phyloP scores from a whole-genome alignment of 1,140 invertebrate species.

The Agrypnia vestita region DNA sequence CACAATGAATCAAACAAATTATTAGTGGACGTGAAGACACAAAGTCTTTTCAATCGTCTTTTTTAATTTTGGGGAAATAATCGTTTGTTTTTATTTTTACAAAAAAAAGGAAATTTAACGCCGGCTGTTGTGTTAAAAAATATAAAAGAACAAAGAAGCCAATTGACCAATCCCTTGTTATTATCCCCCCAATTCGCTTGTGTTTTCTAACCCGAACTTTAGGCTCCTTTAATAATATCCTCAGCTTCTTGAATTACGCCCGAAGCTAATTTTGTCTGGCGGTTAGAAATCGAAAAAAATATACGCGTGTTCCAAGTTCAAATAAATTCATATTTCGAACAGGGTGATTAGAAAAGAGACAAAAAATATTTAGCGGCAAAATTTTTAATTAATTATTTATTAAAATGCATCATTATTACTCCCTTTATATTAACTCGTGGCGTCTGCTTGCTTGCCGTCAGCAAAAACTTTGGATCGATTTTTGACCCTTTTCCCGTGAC shows the following conservation, averaged over 20 bases:
- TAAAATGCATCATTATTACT: too few relatives aligned
- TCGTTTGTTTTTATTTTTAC: background rate
- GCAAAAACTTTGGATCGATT: too few relatives aligned
- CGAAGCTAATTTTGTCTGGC: slow-evolving; percentile 44
- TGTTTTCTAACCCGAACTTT: background rate
- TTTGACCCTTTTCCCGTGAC: too few relatives aligned
- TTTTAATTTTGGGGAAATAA: background rate
- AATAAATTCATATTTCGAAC: background rate
- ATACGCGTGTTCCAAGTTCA: slow-evolving; percentile 16
- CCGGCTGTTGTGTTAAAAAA: slow-evolving; percentile 4
- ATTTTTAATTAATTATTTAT: too few relatives aligned
- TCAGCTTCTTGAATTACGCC: slow-evolving; percentile 45
- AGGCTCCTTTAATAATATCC: background rate
- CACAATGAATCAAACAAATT: too few relatives aligned
- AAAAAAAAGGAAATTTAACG: background rate
- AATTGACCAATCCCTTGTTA: slow-evolving; percentile 20
- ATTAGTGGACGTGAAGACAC: too few relatives aligned
- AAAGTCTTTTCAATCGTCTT: too few relatives aligned
- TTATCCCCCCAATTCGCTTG: slow-evolving; percentile 2
- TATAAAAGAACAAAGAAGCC: slow-evolving; percentile 1
- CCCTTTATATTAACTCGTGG: too few relatives aligned
- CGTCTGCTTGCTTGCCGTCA: too few relatives aligned
- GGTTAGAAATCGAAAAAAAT: slow-evolving; percentile 23
- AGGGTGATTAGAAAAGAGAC: too few relatives aligned
- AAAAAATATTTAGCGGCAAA: too few relatives aligned